Evolutionary conservation across 1,140 invertebrate genomes (phyloP).

Genomic region (Oryzaephilus surinamensis): DNA sequence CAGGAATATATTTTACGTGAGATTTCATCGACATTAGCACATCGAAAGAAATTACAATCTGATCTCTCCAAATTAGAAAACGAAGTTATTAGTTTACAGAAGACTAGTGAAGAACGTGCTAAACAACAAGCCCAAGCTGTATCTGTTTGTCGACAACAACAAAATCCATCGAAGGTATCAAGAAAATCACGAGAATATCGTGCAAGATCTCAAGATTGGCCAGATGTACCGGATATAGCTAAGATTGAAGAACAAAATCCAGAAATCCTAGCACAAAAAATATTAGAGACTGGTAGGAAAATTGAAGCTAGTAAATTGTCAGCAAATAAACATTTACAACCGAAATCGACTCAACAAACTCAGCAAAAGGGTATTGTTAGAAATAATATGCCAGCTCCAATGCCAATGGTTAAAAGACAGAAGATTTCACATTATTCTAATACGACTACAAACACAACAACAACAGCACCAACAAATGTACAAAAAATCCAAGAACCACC

Average conservation of each 20-base stretch:
- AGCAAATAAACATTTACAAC: slow-evolving; percentile 21
- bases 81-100: slow-evolving; percentile 64
- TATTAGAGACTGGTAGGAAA: slow-evolving; percentile 75
- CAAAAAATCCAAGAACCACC: slow-evolving; percentile 55
- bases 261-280: slow-evolving; percentile 78
- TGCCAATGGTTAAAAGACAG: slow-evolving; percentile 21
- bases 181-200: slow-evolving; percentile 62
- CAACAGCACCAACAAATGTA: slow-evolving; percentile 11
- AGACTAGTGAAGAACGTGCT: slow-evolving; percentile 52
- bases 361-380: slow-evolving; percentile 20
- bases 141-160: slow-evolving; percentile 19
- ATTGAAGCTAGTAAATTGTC: slow-evolving; percentile 67
- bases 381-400: slow-evolving; percentile 28
- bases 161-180: slow-evolving; percentile 20
- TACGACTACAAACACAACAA: neutral
- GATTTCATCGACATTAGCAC: slow-evolving; percentile 68
- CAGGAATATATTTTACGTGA: slow-evolving; percentile 75
- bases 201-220: slow-evolving; percentile 78
- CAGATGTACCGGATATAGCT: slow-evolving; percentile 76
- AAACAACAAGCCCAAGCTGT: slow-evolving; percentile 38
- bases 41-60: slow-evolving; percentile 68
- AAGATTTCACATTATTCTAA: slow-evolving; percentile 15
- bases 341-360: slow-evolving; percentile 12
- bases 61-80: slow-evolving; percentile 65
- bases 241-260: slow-evolving; percentile 88